Conservation (phyloP, 2,888 invertebrate species). For the Tanytarsus gracilentus region DNA sequence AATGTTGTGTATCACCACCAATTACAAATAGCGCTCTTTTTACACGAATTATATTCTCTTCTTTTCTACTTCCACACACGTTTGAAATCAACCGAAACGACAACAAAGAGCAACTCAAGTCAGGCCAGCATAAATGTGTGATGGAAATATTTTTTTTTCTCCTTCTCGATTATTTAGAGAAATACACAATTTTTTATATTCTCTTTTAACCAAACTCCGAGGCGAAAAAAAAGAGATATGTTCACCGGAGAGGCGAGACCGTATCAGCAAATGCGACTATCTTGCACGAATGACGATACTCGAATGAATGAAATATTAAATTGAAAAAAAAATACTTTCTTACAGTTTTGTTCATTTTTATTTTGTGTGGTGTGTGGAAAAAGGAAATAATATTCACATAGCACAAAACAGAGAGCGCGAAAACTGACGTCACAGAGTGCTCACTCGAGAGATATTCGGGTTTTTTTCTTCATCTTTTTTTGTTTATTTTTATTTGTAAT, state of each 20-base stretch:
- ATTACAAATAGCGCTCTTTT: slow-evolving; percentile 5
- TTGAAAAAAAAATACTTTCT: slow-evolving; percentile 23
- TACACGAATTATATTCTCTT: not conserved
- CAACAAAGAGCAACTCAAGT: not conserved
- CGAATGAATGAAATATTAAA: slow-evolving; percentile 25
- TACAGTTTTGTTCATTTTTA: slow-evolving; percentile 11
- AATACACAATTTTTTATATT: no score
- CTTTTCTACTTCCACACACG: slow-evolving; percentile 12
- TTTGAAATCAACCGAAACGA: slow-evolving; percentile 4
- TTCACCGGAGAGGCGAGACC: slow-evolving; percentile 12
- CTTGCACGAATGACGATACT: slow-evolving; percentile 17
- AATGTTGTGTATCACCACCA: no score
- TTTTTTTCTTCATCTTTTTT: slow-evolving; percentile 15
- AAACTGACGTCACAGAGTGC: slow-evolving; percentile 16
- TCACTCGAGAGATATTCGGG: slow-evolving; percentile 11
- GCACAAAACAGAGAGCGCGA: slow-evolving; percentile 16
- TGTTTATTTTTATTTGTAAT: slow-evolving; percentile 26
- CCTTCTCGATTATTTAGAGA: no score
- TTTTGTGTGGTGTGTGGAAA: not conserved
- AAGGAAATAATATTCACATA: no score
- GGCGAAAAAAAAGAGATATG: not conserved
- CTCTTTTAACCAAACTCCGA: no score
- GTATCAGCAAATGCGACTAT: slow-evolving; percentile 22
- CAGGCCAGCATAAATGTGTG: slow-evolving; percentile 4
- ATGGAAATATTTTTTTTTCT: not conserved